Evolutionary conservation across 2,113 vertebrate genomes (phyloP), one percentile per base, ranked within the genome.

Genomic region (Cercopithecus mona): DNA sequence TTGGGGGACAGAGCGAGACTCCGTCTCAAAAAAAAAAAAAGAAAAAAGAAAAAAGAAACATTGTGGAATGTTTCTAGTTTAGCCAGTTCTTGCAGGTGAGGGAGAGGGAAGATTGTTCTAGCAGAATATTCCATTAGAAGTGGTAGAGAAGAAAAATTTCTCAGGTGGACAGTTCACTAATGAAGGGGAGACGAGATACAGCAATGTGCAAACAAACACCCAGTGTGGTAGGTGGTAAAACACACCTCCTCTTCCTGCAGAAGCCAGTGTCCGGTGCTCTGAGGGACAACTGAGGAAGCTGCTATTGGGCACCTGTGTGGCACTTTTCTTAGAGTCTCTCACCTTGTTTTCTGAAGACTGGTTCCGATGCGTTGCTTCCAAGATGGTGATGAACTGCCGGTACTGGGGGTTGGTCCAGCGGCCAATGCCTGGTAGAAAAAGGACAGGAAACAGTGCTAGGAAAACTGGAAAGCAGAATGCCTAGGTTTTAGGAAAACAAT

Each of bases 381-480:
- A 98, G 97, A 99, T 98, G 78, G 98, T 98, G 96, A 99, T 99
- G 96, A 99, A 99, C 97, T 99, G 99, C 86, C 99, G 93, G 94
- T 99, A 99, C 88, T 99, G 99, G 3, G 99, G 97, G 96, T 99
- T 99, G 97, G 98, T 99, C 99, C 99, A 99, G 97, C 99, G 99
- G 32, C 99, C 99, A 20, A 98, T 99, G 32, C 99, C 99, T 99
- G 79, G 40, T 16, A 18, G 57, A 95, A n/a, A 78, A 43, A 81
- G 50, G 68, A 61, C 0, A 88, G 57, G 40, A 94, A 81, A 88
- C 2, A 43, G 52, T 9, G 38, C 83, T 16, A 78, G 23, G 73
- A 59, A 89, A 91, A 52, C 25, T 70, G 68, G 27, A 38, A 70
- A 72, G 23, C 55, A 43, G 50, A 38, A 52, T 16, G 45, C 22